Base-by-base conservation (phyloP, 2,797 vertebrate genomes). In the Threskiornis aethiopicus region DNA sequence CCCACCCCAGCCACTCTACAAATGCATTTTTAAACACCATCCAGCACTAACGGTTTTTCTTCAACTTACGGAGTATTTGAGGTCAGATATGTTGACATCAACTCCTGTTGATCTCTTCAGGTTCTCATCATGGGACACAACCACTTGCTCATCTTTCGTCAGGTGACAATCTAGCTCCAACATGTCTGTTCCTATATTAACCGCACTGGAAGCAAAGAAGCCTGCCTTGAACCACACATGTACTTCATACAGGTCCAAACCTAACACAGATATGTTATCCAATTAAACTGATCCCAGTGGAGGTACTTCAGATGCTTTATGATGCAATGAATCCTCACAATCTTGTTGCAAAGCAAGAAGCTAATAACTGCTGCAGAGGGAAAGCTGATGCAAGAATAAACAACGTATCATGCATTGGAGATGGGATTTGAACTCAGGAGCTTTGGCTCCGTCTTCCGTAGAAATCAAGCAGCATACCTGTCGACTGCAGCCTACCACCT, bases 131-230 rank as follows among this genome's bases (percentile, higher is more conserved):
- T 99, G 99, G 55, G 99, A 99, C 77, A 99, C 99, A 47, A 99
- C 99, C 33, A 99, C 99, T 94, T 99, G 98, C 70, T 99, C 98
- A 55, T 99, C 99, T 96, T 99, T 99, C 1, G 99, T 99, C 95
- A 99, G 97, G 97, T 99, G 99, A 97, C 99, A 99, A 95, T 99
- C 99, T 83, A 99, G 84, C 98, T 99, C 99, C 98, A 99, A 78
- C 99, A 99, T 99, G 97, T 99, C 99, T 17, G 99, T 99, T 70
- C 99, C 99, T 28, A 99, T 49, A 65, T 98, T 97, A 80, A 99
- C 99, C 5, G 99, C 99, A 16, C 99, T 99, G 96, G 46, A 97
- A 97, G 55, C 21, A 71, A 89, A 93, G 95, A 90, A 78, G n/a
- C 10, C 94, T 42, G 31, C 65, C 29, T 21, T 95, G 72, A 95